Percentiles rank a stretch among this genome's conserved stretches.
Conservation (phyloP, 2,113 vertebrate species). For the Neodon shergylaensis region DNA sequence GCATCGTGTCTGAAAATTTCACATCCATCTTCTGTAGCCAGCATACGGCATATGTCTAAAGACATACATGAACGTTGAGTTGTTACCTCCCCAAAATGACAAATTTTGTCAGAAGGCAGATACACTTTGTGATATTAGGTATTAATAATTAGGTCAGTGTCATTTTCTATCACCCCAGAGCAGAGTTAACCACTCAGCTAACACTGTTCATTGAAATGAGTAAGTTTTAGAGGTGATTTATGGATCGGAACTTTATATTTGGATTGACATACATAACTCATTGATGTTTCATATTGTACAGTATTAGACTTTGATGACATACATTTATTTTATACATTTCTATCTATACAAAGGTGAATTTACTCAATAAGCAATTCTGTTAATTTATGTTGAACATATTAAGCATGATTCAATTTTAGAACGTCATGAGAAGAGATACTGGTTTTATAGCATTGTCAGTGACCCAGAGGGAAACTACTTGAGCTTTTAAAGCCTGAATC, state of each 20-base stretch:
- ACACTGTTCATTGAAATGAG: not conserved
- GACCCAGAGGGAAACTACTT: not conserved
- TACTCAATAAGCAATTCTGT: not conserved
- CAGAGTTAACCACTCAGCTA: not conserved
- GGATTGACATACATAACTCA: not conserved
- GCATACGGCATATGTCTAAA: constrained; percentile 54
- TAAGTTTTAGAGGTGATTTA: not conserved
- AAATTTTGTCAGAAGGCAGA: constrained; percentile 41
- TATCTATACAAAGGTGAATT: not conserved
- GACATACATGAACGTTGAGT: constrained; percentile 30
- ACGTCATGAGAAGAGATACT: not conserved
- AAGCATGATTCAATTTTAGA: constrained; percentile 18
- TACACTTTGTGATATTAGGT: constrained; percentile 18
- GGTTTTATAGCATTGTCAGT: not conserved
- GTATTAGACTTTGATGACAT: constrained; percentile 46
- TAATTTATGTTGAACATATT: not conserved
- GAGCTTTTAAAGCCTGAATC: not conserved
- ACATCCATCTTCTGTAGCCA: constrained; percentile 58
- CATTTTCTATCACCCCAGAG: not conserved
- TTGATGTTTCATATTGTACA: not conserved
- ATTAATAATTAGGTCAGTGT: constrained; percentile 21
- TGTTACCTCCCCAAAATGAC: constrained; percentile 29
- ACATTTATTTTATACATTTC: not conserved
- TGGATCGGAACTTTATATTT: not conserved
- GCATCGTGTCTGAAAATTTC: constrained; percentile 67